Base-by-base conservation (phyloP, 2,797 vertebrate genomes). In the Cyprinella venusta region DNA sequence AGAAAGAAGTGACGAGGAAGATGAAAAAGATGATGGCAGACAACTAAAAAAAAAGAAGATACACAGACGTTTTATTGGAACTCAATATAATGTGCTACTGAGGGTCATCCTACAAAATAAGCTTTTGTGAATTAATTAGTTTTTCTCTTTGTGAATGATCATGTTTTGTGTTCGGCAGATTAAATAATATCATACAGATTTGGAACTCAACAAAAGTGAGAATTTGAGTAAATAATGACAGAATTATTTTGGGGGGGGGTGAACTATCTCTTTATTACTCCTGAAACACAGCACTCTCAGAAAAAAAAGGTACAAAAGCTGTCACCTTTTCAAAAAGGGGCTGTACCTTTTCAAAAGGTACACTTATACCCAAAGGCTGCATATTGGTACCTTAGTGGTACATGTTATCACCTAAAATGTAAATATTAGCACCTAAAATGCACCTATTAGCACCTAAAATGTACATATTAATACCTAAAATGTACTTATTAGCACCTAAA, bases 11-110 rank as follows among this genome's bases (percentile, higher is more conserved):
- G 84, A 78, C 54, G 33, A 84, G 79, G 81, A 82, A 59, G 85
- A 87, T 13, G 79, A 84, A 86, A 89, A 83, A 78, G 86, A 30
- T 45, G 69, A 85, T 6, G 78, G 86, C 77, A 86, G 84, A 67
- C 81, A 86, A 8, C 82, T 59, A 61, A 85, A 76, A 89, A 86
- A 40, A 74, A 70, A 82, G 50, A 86, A 69, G 52, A 52, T 88
- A 65, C 30, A 48, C 26, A 16, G 2, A 65, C 61, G 72, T 83
- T 79, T 72, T 76, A 77, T 79, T 78, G 70, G 19, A 71, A 26
- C 54, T 76, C 52, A 26, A 5, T 40, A 15, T 16, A 63, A 63
- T 30, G 61, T 63, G 26, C 15, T 30, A 30, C 26, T 30, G 10
- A 12, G 54, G 21, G n/a, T 24, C 56, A 61, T 61, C 56, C 10